Conservation (phyloP, 2,797 vertebrate genomes). For the Sebastes matsubarae region DNA sequence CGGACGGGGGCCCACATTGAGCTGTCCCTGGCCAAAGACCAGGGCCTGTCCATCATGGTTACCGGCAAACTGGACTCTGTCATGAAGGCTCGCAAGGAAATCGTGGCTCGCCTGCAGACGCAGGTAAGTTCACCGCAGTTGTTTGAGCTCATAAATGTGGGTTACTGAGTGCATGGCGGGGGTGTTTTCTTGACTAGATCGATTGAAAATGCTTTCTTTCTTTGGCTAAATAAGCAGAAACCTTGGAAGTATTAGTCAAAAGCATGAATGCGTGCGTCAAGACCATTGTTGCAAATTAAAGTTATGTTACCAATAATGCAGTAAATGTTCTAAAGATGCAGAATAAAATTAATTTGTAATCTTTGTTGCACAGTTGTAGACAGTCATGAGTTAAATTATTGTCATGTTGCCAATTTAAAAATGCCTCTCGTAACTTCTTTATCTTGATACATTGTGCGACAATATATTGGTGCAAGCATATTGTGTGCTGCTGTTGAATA, state of each 20-base stretch:
- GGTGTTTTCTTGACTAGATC: not conserved
- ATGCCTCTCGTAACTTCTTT: too few relatives aligned
- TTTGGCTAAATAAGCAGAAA: not conserved
- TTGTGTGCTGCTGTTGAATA: not conserved
- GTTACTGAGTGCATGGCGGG: not conserved
- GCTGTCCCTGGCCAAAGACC: slow-evolving; percentile 87
- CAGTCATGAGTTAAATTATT: not conserved
- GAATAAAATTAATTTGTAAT: not conserved
- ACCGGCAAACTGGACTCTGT: slow-evolving; percentile 87
- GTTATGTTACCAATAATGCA: not conserved
- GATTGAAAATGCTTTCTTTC: not conserved
- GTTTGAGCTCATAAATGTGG: not conserved
- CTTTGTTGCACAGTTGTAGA: not conserved
- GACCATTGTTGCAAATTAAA: not conserved
- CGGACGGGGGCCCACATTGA: slow-evolving; percentile 87
- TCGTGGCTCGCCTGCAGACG: slow-evolving; percentile 86
- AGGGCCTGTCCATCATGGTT: slow-evolving; percentile 88
- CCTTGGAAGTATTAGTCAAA: not conserved
- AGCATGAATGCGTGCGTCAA: not conserved
- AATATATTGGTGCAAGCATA: not conserved
- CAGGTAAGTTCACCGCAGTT: slow-evolving; percentile 70
- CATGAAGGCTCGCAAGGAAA: slow-evolving; percentile 88
- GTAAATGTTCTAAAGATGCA: not conserved
- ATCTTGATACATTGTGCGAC: not conserved
- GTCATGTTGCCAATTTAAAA: not conserved